Evolutionary conservation across 2,888 invertebrate genomes (phyloP), one percentile per base, ranked within the genome.

Genomic region (Ellobium chinense): DNA sequence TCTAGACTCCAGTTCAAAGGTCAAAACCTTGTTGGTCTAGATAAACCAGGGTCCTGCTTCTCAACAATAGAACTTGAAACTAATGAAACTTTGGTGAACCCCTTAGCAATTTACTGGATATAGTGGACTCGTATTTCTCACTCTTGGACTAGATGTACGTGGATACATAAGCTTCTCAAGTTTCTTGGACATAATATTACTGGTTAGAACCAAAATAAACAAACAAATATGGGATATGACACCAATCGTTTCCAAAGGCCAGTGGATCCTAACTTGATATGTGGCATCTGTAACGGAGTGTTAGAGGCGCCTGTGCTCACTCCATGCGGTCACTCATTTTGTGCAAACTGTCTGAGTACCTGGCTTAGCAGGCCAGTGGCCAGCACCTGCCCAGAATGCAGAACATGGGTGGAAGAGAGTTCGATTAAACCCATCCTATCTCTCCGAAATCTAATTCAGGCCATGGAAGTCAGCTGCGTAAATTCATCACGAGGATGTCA

Each of bases 281-380:
- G 92, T 82, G 87, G 89, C 58, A 90, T 92, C 34, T 92, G 92
- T 81, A 88, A 90, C 65, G 84, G 87, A 21, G 91, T 91, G 9
- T 84, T 92, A 31, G 89, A 91, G 75, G 88, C 89, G 29, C 89
- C 91, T 1, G 91, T 91, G 70, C 83, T 91, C 54, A 92, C 91
- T 0, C 89, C 91, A 2, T 92, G 92, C 81, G 91, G 92, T 7
- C 92, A 92, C 74, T 87, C 88, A 14, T 92, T 91, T 85, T 92
- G 92, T 81, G 80, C 54, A 29, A 62, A 62, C 0, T 92, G 92
- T 69, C 83, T 92, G 34, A 86, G 87, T 58, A 90, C 90, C 31
- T 92, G 92, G 92, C 84, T 92, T 29, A 75, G 85, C 2, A 86
- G 88, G n/a, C 87, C 88, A 0, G 82, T 78, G 21, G 87, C 86